Evolutionary conservation across 2,888 invertebrate species (phyloP), one percentile per base, ranked within the genome.

Genomic region (Ectropis crepuscularia): DNA sequence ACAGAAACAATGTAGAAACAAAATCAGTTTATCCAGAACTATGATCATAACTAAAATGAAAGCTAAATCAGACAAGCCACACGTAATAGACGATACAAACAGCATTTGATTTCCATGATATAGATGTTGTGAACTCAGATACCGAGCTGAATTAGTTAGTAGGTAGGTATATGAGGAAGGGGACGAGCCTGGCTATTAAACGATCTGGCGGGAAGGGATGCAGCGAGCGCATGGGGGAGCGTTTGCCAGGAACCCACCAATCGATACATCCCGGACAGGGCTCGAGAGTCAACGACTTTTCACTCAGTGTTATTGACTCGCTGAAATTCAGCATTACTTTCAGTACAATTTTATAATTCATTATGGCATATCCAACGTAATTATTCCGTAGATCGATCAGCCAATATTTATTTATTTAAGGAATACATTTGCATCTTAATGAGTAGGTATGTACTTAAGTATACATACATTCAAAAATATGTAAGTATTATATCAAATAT

Each of bases 151-250:
- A 39, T 39, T 39, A n/a, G 12, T 12, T 38, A 7, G 39, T 12
- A 9, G 11, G 12, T 12, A 12, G 8, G 12, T 10, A 43, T 41
- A 36, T 51, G 36, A 11, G 45, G 39, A 39, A 37, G 53, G 48
- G 28, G 11, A 47, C 48, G 41, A 28, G 59, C 57, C 59, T 61
- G 53, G 57, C 37, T 51, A 59, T 63, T 62, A 48, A 67, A 57
- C 63, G 59, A 68, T 60, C 57, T 71, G 55, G 66, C 67, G 72
- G 68, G 75, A 74, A 73, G 76, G 74, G 74, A 80, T 82, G 81
- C 79, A 80, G 76, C 72, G 77, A 72, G 81, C 84, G 87, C 87
- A 88, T 86, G 86, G 82, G 82, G 83, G 78, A 82, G 74, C 76
- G 76, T 69, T 61, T 87, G 88, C 88, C 87, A 88, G 83, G 79